Base-by-base conservation (phyloP, 2,888 invertebrate species). In the Phortica magna region DNA sequence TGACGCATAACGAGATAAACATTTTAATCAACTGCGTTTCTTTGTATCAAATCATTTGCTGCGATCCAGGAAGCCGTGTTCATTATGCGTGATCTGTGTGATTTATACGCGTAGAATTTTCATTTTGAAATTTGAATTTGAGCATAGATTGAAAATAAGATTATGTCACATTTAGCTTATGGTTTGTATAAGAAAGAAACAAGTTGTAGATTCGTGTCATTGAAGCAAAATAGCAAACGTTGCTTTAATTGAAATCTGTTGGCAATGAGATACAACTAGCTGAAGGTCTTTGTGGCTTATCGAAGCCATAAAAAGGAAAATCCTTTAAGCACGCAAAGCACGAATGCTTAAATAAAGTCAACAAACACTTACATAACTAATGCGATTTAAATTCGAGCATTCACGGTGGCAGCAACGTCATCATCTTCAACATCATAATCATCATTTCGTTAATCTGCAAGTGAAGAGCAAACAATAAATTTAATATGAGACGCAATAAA, bases 401-500 rank as follows among this genome's bases (percentile, higher is more conserved):
- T 31, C 79, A 74, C 74, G 74, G 73, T 61, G 70, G 76, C 75
- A 73, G 74, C 79, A 61, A 81, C 75, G 77, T 74, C 71, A 73
- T 77, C 81, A 75, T 65, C 39, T 31, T 39, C 41, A 42, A 39
- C 57, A 59, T 22, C 67, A 73, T 68, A 41, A 22, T 72, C 19
- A 65, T 43, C 14, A 73, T 75, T 70, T 22, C 42, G 75, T 76
- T 82, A 80, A 81, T 81, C 85, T 85, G 85, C 82, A 85, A 85
- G 85, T 77, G 82, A 88, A 81, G 88, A 79, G 78, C 79, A 83
- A 81, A 78, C 71, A 77, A 83, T 85, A 85, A 88, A 88, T 88
- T 88, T 84, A 88, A 89, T 84, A 88, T 80, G 81, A 79, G 88
- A 76, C 82, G 79, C 82, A 71, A 88, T 88, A 86, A 85, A 88